These are phyloP conservation scores for Apistogramma diplotaenia DNA, from an alignment of 2,113 vertebrate genomes.

Conservation along the genomic window DNA sequence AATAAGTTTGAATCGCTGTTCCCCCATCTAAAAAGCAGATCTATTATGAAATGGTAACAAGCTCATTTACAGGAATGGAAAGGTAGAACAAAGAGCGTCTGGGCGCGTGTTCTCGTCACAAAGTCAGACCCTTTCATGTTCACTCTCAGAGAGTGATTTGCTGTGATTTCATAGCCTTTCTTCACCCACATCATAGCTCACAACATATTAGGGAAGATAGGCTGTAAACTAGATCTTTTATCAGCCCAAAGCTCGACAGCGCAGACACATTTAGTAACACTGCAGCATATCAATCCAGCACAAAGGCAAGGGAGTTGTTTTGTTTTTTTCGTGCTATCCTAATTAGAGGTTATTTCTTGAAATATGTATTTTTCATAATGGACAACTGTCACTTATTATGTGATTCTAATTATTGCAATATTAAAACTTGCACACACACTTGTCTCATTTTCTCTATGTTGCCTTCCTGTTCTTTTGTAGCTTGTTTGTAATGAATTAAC, in stretches of 20 bases:
- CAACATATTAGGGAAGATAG: conserved; percentile 64
- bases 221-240: conserved; percentile 55
- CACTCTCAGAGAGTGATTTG: conserved; percentile 61
- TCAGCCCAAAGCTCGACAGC: conserved; percentile 21
- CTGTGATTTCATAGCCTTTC: conserved; percentile 63
- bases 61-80: conserved; percentile 60
- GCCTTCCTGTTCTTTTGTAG: conserved; percentile 17
- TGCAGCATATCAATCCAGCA: conserved; percentile 17
- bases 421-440: not conserved
- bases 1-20: conserved; percentile 39
- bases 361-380: not conserved
- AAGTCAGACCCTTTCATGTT: conserved; percentile 63
- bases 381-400: conserved; percentile 20
- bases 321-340: conserved; percentile 3
- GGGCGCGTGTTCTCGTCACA: conserved; percentile 30
- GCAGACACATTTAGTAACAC: conserved; percentile 33
- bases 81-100: conserved; percentile 65
- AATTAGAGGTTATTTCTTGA: conserved; percentile 28
- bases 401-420: conserved; percentile 16
- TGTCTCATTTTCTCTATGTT: conserved; percentile 33
- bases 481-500: conserved; percentile 40
- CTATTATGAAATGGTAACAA: conserved; percentile 71
- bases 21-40: conserved; percentile 47
- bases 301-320: conserved; percentile 6
- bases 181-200: conserved; percentile 58